Conservation (phyloP, 2,888 invertebrate species). For the Ichneumoninae sp. region DNA sequence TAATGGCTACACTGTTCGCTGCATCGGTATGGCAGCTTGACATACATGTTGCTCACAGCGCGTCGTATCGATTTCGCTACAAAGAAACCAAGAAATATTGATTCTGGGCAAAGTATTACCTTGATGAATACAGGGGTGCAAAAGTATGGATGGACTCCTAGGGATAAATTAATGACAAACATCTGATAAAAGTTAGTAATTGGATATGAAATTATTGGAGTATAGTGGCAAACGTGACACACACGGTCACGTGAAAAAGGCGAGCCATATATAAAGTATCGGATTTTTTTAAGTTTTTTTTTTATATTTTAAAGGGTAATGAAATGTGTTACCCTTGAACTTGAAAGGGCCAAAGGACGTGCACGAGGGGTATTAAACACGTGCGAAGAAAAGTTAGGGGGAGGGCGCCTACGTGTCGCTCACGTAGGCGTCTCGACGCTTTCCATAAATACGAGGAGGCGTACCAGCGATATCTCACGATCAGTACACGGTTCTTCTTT, state of each 20-base stretch:
- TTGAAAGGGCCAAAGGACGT: constrained; percentile 39
- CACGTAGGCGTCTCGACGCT: constrained; percentile 47
- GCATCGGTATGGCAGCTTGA: not conserved
- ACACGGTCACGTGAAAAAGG: not conserved
- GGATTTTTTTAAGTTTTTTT: not conserved
- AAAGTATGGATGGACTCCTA: too few species aligned
- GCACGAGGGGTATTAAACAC: constrained; percentile 34
- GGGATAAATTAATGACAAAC: too few species aligned
- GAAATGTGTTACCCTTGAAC: constrained; percentile 17
- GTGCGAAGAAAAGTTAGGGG: constrained; percentile 2
- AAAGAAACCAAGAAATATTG: not conserved
- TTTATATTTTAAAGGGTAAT: not conserved
- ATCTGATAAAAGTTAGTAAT: not conserved
- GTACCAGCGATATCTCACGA: constrained; percentile 34
- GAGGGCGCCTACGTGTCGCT: constrained; percentile 26
- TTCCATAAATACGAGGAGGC: constrained; percentile 38
- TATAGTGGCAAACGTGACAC: not conserved
- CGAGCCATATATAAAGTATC: not conserved
- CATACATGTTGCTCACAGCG: not conserved
- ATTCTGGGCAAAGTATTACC: not conserved
- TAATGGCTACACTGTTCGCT: not conserved
- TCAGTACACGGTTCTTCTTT: constrained; percentile 33
- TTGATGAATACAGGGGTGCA: not conserved
- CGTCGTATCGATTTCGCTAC: too few species aligned
- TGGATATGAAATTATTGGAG: not conserved